Evolutionary conservation across 2,888 invertebrate species (phyloP).

Genomic region (Drosophila heteroneura): DNA sequence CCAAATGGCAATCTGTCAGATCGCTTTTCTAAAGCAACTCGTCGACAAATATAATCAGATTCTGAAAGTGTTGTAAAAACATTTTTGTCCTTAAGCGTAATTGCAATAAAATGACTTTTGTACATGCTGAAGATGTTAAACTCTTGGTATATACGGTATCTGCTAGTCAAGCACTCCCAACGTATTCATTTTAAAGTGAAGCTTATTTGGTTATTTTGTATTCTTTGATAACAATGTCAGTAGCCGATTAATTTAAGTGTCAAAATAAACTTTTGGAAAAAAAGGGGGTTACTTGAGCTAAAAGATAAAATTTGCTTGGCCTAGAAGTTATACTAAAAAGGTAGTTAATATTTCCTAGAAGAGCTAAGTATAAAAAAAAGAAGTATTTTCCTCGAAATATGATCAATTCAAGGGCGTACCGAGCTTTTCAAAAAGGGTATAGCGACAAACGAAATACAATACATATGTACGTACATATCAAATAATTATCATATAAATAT

Average conservation of each 20-base stretch:
- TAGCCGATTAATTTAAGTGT: constrained; percentile 6
- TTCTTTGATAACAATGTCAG: background rate
- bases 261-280: background rate
- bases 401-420: no score
- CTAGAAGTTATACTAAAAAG: background rate
- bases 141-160: background rate
- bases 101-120: background rate
- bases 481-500: background rate
- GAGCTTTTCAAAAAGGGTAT: background rate
- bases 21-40: background rate
- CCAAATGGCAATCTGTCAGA: background rate
- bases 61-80: background rate
- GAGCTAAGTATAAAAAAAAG: no score
- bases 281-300: background rate
- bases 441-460: background rate
- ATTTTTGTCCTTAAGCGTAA: background rate
- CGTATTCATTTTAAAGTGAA: no score
- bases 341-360: background rate
- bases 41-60: no score
- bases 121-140: background rate
- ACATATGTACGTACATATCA: background rate
- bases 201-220: background rate
- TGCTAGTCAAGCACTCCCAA: background rate
- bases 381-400: background rate
- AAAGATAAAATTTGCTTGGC: background rate